These are phyloP conservation scores for Zootoca vivipara DNA, from an alignment of 2,113 vertebrate genomes.

Conservation along the genomic window DNA sequence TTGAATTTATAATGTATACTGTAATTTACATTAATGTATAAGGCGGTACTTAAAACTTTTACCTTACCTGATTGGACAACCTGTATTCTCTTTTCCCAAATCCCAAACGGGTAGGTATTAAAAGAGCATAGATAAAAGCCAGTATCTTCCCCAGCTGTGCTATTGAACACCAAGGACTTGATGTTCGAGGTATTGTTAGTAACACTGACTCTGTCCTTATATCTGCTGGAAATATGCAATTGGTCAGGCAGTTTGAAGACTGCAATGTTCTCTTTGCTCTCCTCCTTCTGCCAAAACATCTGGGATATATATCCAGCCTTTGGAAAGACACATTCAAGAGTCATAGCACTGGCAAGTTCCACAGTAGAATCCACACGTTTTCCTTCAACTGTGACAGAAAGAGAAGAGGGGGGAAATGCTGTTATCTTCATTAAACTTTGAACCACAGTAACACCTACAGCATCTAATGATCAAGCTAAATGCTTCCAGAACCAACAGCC, in stretches of 20 bases:
- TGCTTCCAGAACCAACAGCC: neutral
- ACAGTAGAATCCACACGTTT: slow-evolving; percentile 66
- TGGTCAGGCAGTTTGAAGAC: slow-evolving; percentile 72
- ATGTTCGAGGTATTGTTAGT: slow-evolving; percentile 65
- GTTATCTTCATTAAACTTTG: neutral
- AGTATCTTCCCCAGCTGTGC: slow-evolving; percentile 75
- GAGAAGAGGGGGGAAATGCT: neutral
- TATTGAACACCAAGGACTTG: slow-evolving; percentile 77
- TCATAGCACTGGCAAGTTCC: slow-evolving; percentile 78
- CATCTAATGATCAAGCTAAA: neutral
- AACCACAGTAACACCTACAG: neutral
- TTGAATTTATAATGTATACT: too few relatives aligned
- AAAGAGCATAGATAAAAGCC: slow-evolving; percentile 79
- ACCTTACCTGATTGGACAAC: slow-evolving; percentile 75
- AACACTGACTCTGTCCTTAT: slow-evolving; percentile 75
- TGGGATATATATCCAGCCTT: slow-evolving; percentile 72
- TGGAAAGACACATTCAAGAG: slow-evolving; percentile 79
- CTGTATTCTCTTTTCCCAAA: slow-evolving; percentile 74
- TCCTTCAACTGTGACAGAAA: slow-evolving; percentile 64
- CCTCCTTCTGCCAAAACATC: slow-evolving; percentile 80
- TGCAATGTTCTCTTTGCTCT: slow-evolving; percentile 63
- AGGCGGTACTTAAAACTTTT: neutral
- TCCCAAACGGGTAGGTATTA: slow-evolving; percentile 76
- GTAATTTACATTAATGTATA: neutral
- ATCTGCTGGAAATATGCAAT: slow-evolving; percentile 49